phyloP scores from a whole-genome alignment of 53 echinoderm and acorn worm genomes.

The Zoroaster sp. region DNA sequence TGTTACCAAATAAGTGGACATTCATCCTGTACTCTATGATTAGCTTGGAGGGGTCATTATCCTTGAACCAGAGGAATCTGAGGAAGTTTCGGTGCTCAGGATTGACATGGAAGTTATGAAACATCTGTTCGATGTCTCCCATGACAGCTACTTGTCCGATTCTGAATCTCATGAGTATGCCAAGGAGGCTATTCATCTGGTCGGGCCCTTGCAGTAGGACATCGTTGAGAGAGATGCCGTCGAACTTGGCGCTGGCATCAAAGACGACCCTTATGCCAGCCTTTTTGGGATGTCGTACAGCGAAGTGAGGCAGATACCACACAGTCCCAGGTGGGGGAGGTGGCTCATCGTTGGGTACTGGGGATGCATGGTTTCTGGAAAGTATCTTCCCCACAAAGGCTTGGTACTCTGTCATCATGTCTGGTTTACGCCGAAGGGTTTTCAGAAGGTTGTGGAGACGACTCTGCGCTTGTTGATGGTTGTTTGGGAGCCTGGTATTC shows the following conservation, averaged over 20 bases:
- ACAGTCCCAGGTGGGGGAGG: not conserved
- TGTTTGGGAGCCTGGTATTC: constrained; percentile 6
- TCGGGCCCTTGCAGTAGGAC: constrained; percentile 65
- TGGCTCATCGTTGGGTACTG: not conserved
- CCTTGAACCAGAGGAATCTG: constrained; percentile 60
- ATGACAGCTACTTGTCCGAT: constrained; percentile 55
- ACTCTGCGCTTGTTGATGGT: not conserved
- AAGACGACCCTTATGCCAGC: constrained; percentile 46
- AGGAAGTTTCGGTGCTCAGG: constrained; percentile 58
- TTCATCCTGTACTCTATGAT: constrained; percentile 58
- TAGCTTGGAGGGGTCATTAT: constrained; percentile 39
- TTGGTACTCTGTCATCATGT: constrained; percentile 7
- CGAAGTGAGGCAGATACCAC: constrained; percentile 67
- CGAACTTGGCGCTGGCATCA: constrained; percentile 47
- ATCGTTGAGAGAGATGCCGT: constrained; percentile 51
- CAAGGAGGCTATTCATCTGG: constrained; percentile 58
- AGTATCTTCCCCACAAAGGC: constrained; percentile 2
- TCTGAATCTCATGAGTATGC: constrained; percentile 60
- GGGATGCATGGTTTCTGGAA: constrained; percentile 1
- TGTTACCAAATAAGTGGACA: constrained; percentile 8
- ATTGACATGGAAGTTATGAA: too few relatives aligned
- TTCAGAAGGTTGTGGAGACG: not conserved
- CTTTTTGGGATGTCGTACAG: constrained; percentile 48
- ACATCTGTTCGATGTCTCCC: constrained; percentile 72
- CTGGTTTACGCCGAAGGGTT: not conserved